Evolutionary conservation across 2,797 vertebrate genomes (phyloP).

Genomic region (Calcarius lapponicus): DNA sequence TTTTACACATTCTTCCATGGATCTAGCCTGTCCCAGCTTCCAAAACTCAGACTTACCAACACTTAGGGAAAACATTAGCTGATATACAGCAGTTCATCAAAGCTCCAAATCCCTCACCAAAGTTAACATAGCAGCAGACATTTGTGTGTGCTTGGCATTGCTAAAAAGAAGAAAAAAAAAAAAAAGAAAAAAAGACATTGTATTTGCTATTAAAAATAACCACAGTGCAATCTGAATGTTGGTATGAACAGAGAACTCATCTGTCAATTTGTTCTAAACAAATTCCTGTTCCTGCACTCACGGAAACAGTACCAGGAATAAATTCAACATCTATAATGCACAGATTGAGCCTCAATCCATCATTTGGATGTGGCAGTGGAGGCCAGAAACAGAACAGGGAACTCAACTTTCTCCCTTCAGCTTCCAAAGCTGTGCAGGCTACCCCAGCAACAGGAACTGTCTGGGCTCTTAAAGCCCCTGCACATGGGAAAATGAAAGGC

Average conservation of each 20-base stretch:
- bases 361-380: neutral
- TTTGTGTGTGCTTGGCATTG: neutral
- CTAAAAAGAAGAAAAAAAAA: neutral
- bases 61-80: neutral
- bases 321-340: neutral
- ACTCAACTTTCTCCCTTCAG: neutral
- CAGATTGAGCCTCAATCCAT: neutral
- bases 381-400: neutral
- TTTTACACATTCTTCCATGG: neutral
- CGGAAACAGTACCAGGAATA: neutral
- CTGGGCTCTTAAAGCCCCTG: neutral
- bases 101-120: neutral
- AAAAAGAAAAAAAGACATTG: neutral
- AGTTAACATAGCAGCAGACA: neutral
- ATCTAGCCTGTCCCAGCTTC: neutral
- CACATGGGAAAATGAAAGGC: neutral
- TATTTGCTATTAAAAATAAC: constrained; percentile 34
- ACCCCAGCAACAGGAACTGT: neutral
- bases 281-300: neutral
- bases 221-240: neutral
- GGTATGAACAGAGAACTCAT: neutral
- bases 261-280: neutral
- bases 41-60: neutral
- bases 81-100: neutral
- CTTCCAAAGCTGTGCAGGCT: neutral